A percentile compares a stretch with the other conserved stretches of the same genome.
These are phyloP conservation scores for Microcebus lehilahytsara DNA, from an alignment of 2,113 vertebrate genomes.

Conservation along the genomic window DNA sequence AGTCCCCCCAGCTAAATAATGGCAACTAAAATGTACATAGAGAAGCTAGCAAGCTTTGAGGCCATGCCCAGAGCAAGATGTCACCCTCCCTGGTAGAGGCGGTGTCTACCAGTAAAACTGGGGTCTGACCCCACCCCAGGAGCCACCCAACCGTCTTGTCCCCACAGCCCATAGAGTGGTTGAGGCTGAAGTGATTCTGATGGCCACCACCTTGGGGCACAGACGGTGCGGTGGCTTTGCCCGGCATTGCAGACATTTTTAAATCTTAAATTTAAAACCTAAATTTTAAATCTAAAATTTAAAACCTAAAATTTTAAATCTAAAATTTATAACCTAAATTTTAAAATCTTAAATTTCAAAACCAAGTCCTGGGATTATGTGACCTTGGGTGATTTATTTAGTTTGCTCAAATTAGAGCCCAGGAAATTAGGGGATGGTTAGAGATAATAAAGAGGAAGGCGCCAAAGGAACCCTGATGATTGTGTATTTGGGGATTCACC, in stretches of 20 bases:
- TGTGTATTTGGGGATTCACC: background rate
- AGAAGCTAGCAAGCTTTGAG: background rate
- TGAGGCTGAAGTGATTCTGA: background rate
- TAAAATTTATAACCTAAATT: background rate
- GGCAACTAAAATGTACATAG: background rate
- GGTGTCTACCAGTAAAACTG: too few species aligned
- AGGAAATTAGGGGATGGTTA: background rate
- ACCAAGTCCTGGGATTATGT: background rate
- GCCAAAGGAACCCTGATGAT: background rate
- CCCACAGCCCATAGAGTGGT: background rate
- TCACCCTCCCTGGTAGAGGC: background rate
- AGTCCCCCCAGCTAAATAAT: background rate
- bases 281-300: background rate
- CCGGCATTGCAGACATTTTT: background rate
- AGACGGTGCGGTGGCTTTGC: background rate
- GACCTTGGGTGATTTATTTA: background rate
- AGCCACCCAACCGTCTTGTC: background rate
- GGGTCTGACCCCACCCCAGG: background rate
- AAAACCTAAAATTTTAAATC: background rate
- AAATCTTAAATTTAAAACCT: background rate
- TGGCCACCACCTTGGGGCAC: background rate
- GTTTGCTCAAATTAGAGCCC: background rate
- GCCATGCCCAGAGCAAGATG: background rate
- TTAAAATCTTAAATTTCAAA: slow-evolving; percentile 28
- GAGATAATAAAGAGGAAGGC: background rate